phyloP scores from a whole-genome alignment of 2,888 invertebrate genomes.

The Neuroscelio doddi region DNA sequence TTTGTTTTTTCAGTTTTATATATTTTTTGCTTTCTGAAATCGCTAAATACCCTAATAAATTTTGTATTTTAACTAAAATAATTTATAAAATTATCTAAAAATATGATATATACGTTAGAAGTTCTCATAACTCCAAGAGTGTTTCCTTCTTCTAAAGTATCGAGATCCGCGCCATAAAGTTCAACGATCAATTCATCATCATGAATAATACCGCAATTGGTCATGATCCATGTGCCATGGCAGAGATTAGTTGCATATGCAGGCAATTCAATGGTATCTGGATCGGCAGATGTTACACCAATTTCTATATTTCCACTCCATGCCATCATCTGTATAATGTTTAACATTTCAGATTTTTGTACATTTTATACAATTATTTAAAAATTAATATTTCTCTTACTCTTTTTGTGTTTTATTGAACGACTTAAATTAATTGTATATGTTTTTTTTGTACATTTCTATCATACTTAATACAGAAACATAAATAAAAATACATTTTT shows the following conservation, averaged over 20 bases:
- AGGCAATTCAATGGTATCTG: conserved; percentile 79
- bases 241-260: conserved; percentile 86
- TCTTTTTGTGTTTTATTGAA: too few species aligned
- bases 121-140: conserved; percentile 89
- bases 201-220: conserved; percentile 87
- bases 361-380: neutral
- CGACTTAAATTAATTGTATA: too few species aligned
- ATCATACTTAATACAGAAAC: too few species aligned
- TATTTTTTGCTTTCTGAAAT: too few species aligned
- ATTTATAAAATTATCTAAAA: too few species aligned
- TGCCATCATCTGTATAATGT: conserved; percentile 78
- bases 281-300: conserved; percentile 82
- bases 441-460: too few species aligned
- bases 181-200: conserved; percentile 88
- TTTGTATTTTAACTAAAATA: neutral
- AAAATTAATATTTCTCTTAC: too few species aligned
- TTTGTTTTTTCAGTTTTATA: too few species aligned
- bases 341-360: too few species aligned
- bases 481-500: too few species aligned
- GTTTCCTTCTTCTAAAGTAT: conserved; percentile 86
- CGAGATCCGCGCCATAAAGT: conserved; percentile 89
- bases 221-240: conserved; percentile 92
- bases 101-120: conserved; percentile 82
- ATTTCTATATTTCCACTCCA: conserved; percentile 86
- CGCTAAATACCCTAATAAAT: too few species aligned